phyloP scores from a whole-genome alignment of 1,140 invertebrate genomes.

The Microplitis mediator region DNA sequence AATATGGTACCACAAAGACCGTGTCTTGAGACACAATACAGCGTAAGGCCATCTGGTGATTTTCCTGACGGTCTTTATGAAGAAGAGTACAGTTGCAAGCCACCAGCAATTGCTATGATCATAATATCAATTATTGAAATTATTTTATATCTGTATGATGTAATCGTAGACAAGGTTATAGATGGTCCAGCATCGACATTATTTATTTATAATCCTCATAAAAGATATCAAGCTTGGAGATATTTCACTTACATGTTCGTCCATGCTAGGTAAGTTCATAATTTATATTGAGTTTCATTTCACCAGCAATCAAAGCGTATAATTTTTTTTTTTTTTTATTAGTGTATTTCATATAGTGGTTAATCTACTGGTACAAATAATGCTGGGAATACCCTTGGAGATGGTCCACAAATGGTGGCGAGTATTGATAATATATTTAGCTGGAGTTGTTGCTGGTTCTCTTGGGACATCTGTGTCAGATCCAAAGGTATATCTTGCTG shows the following conservation, averaged over 20 bases:
- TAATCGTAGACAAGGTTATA: slow-evolving; percentile 53
- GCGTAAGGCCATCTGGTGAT: slow-evolving; percentile 55
- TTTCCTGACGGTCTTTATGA: slow-evolving; percentile 78
- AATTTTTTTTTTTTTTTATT: slow-evolving; percentile 29
- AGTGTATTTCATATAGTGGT: slow-evolving; percentile 86
- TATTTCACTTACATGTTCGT: slow-evolving; percentile 97
- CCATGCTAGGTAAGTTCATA: slow-evolving; percentile 80
- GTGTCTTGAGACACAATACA: slow-evolving; percentile 29
- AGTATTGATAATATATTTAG: slow-evolving; percentile 79
- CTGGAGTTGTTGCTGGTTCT: slow-evolving; percentile 85
- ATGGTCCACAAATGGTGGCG: slow-evolving; percentile 96
- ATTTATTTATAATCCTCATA: slow-evolving; percentile 90
- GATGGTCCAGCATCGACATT: slow-evolving; percentile 75
- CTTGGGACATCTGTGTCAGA: slow-evolving; percentile 89
- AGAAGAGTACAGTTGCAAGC: slow-evolving; percentile 84
- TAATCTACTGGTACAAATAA: slow-evolving; percentile 89
- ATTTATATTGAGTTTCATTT: too few relatives aligned
- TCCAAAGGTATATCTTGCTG: slow-evolving; percentile 84
- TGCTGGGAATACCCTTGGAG: slow-evolving; percentile 91
- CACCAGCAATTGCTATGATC: slow-evolving; percentile 86
- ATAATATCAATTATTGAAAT: slow-evolving; percentile 76
- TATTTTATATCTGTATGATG: slow-evolving; percentile 72
- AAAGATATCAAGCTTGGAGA: slow-evolving; percentile 88
- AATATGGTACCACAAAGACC: slow-evolving; percentile 61
- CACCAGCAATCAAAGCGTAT: not conserved